A percentile compares a stretch with the other conserved stretches of the same genome.
Evolutionary conservation across 2,113 vertebrate genomes (phyloP).

Genomic region (Megaceryle maxima): DNA sequence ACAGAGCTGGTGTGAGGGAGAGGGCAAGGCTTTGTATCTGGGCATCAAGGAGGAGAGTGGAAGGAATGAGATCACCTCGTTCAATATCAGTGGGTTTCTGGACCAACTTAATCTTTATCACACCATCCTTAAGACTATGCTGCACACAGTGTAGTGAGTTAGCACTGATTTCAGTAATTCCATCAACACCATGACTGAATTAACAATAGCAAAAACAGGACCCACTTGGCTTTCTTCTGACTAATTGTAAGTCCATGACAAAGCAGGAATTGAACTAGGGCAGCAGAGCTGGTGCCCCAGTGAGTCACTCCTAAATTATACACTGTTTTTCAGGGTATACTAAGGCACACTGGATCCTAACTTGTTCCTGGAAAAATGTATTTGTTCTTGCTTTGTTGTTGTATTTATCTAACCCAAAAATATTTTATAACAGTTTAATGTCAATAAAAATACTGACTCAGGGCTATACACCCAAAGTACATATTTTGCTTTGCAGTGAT

Average conservation of each 20-base stretch:
- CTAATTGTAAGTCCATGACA: background rate
- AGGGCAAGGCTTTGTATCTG: background rate
- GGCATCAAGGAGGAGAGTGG: background rate
- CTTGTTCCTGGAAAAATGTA: conserved; percentile 29
- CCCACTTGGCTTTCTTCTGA: background rate
- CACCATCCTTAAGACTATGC: rapidly evolving
- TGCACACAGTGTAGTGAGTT: background rate
- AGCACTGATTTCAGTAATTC: background rate
- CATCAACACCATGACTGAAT: background rate
- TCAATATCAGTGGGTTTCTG: background rate
- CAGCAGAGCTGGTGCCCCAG: background rate
- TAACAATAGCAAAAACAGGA: background rate
- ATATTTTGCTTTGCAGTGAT: background rate
- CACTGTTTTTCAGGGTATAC: background rate
- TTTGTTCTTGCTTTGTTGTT: background rate
- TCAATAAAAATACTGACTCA: conserved; percentile 49
- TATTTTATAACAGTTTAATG: background rate
- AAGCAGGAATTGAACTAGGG: background rate
- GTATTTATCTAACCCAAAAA: conserved; percentile 24
- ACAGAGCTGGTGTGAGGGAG: background rate
- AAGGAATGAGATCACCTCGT: background rate
- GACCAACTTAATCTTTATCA: background rate
- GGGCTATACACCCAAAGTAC: conserved; percentile 14
- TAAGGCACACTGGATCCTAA: background rate
- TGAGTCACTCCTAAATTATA: conserved; percentile 18